Evolutionary conservation across 2,888 invertebrate species (phyloP), one percentile per base, ranked within the genome.

Genomic region (Caenorhabditis plicata): DNA sequence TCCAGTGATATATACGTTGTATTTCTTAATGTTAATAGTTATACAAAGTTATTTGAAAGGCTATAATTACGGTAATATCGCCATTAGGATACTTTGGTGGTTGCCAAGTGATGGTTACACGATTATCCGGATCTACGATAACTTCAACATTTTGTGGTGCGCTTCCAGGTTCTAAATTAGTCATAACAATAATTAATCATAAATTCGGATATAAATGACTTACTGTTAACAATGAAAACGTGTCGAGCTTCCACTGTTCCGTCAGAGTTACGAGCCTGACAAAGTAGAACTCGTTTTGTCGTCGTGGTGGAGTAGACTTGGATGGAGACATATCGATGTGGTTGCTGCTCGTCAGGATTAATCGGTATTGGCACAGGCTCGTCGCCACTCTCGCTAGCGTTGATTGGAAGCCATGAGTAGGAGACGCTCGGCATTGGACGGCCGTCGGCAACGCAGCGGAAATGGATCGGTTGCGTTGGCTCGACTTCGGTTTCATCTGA

Each of bases 381-480:
- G 45, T 75, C 73, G 47, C 71, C 76, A 33, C 69, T 63, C 29
- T 71, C 68, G 2, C 68, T 67, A 2, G 62, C 63, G 43, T 80
- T 71, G 33, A 78, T 50, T 8, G 78, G 77, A 13, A 79, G 68
- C 79, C 79, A 79, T 13, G 74, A 72, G 55, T 77, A 79, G 23
- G 76, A 75, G 22, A 80, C 71, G 35, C 72, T 55, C 7, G 79
- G 79, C 55, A 70, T 69, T 13, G 79, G 79, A 13, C 79, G 68
- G n/a, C 79, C 79, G 22, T 75, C 75, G 22, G 74, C 70, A n/a
- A 80, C 62, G 46, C 79, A 79, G 39, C 75, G 67, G 70, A 79
- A 78, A 32, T 74, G 71, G 48, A 79, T 77, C 5, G 70, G 66
- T 52, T 77, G 77, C 11, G 61, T 60, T 11, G 79, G 79, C 29